A percentile compares a stretch with the other conserved stretches of the same genome.
Evolutionary conservation across 2,797 vertebrate genomes (phyloP).

Genomic region (Macrochelys suwanniensis): DNA sequence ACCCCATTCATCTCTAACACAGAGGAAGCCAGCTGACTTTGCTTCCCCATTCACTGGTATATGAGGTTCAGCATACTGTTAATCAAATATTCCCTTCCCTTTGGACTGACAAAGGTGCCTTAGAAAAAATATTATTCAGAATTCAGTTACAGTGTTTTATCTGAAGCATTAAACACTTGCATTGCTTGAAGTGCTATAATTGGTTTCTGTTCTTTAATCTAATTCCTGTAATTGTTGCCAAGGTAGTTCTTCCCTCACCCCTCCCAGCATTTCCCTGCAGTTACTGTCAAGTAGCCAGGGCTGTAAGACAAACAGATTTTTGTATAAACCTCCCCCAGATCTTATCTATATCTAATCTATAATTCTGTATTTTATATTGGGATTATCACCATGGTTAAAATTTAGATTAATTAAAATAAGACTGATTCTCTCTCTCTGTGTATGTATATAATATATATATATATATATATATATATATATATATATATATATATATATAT

Average conservation of each 20-base stretch:
- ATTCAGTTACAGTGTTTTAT: background rate
- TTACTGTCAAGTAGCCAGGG: accelerated
- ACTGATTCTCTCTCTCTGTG: background rate
- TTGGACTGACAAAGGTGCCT: background rate
- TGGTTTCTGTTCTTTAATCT: background rate
- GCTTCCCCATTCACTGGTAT: background rate
- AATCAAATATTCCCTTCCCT: slow-evolving; percentile 56
- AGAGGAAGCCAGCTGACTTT: slow-evolving; percentile 32
- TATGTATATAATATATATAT: background rate
- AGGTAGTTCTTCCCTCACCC: background rate
- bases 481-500: too few relatives aligned
- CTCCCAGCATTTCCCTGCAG: background rate
- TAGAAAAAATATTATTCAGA: background rate
- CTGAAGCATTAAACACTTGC: background rate
- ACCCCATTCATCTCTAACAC: background rate
- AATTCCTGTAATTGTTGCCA: slow-evolving; percentile 59
- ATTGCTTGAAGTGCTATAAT: background rate
- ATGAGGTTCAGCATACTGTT: background rate
- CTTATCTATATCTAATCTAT: background rate
- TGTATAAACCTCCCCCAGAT: background rate
- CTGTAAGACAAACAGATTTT: background rate
- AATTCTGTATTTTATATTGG: background rate
- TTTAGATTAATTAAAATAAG: background rate
- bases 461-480: too few relatives aligned
- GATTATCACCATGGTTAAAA: background rate